These are phyloP conservation scores for Aspiorhynchus laticeps DNA, from an alignment of 2,113 vertebrate species.

Conservation along the genomic window DNA sequence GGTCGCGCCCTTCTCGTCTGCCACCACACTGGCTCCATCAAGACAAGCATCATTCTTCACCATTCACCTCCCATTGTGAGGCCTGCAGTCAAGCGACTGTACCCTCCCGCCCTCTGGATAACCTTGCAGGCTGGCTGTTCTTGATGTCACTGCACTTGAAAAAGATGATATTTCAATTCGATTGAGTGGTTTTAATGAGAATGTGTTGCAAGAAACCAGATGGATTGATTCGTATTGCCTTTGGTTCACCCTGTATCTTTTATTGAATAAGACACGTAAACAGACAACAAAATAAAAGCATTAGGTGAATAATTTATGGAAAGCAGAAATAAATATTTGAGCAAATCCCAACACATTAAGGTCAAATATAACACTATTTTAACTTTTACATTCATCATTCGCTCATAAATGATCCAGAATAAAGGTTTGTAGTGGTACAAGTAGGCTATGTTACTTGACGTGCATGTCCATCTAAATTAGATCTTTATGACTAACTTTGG, in stretches of 20 bases:
- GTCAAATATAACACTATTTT: slow-evolving; percentile 1
- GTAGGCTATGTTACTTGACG: not conserved
- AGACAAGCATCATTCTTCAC: slow-evolving; percentile 33
- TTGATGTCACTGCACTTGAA: slow-evolving; percentile 38
- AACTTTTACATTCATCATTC: slow-evolving; percentile 4
- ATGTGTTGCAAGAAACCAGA: not conserved
- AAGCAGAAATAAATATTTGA: not conserved
- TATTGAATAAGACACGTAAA: not conserved
- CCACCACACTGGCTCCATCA: slow-evolving; percentile 30
- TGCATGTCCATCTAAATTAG: slow-evolving; percentile 8
- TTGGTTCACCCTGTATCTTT: slow-evolving; percentile 1
- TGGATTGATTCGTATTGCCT: not conserved
- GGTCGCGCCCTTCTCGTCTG: slow-evolving; percentile 39
- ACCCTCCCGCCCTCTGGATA: slow-evolving; percentile 42
- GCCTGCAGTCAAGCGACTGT: slow-evolving; percentile 13
- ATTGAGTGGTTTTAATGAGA: slow-evolving; percentile 28
- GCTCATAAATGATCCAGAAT: slow-evolving; percentile 6
- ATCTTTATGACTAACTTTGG: slow-evolving; percentile 16
- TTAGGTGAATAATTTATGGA: not conserved
- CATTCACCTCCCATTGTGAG: slow-evolving; percentile 18
- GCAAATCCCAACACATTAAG: slow-evolving; percentile 4
- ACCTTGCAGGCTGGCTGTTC: slow-evolving; percentile 43
- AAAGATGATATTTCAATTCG: slow-evolving; percentile 27
- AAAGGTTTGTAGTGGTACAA: not conserved
- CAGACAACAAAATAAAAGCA: not conserved